Evolutionary conservation across 2,113 vertebrate species (phyloP).

Genomic region (Austrofundulus limnaeus): DNA sequence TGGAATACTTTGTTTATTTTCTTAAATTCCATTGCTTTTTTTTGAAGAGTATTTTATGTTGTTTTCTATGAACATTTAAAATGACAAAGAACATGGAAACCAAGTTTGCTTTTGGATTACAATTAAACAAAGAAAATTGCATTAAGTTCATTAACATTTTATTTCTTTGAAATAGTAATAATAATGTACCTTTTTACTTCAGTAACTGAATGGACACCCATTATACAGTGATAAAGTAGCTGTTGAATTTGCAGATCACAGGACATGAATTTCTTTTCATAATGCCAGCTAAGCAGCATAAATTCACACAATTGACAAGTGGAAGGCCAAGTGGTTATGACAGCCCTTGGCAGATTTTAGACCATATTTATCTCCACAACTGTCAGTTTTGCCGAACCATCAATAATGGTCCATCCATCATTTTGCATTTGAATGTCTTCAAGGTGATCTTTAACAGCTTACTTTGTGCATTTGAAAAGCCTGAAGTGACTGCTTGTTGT

Average conservation of each 20-base stretch:
- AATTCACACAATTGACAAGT: constrained; percentile 53
- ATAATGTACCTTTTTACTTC: neutral
- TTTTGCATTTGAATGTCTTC: constrained; percentile 46
- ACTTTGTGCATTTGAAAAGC: constrained; percentile 35
- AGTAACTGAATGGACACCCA: constrained; percentile 1
- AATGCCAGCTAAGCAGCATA: constrained; percentile 60
- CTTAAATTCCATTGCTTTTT: constrained; percentile 11
- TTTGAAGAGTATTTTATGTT: neutral
- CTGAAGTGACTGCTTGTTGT: constrained; percentile 12
- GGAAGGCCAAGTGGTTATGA: constrained; percentile 59
- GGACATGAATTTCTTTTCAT: constrained; percentile 59
- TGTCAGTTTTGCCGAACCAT: constrained; percentile 52
- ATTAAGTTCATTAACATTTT: neutral
- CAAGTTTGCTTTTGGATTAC: neutral
- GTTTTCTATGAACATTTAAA: neutral
- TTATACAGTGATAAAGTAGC: constrained; percentile 26
- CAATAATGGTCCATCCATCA: constrained; percentile 46
- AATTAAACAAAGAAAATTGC: neutral
- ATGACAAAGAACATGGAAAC: neutral
- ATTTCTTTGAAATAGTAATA: neutral
- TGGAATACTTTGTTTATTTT: constrained; percentile 14
- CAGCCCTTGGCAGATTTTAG: constrained; percentile 53
- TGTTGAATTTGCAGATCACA: constrained; percentile 35
- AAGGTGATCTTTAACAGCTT: constrained; percentile 58
- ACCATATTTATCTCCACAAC: constrained; percentile 58